Base-by-base conservation (phyloP, 2,113 vertebrate species). In the Zosterops japonicus region DNA sequence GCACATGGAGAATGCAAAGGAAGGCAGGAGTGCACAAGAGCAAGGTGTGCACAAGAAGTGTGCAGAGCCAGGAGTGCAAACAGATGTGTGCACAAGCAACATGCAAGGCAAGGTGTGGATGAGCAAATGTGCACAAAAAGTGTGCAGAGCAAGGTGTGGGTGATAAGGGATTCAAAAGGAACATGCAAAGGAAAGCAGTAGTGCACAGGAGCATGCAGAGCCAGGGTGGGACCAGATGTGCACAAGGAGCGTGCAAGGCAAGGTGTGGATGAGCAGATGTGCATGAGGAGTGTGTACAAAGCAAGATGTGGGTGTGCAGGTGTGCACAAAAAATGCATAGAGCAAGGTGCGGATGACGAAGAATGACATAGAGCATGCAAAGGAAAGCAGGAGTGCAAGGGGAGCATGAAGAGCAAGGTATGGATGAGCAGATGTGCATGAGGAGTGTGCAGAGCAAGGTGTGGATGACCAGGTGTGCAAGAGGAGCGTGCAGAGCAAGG, bases 401-500 rank as follows among this genome's bases (percentile, higher is more conserved):
- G 7, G 63, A 53, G 0, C 1, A 0, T 9, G 22, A 27, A 29
- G 1, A 1, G 1, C n/a, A 15, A 56, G 60, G 11, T 5, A 16
- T 36, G 33, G 16, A 2, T 41, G 31, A 6, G 1, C 14, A 41
- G 27, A 0, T 8, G 25, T 3, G n/a, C 65, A 8, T 2, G 0
- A 46, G 42, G 35, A 8, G 1, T 0, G 0, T 8, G 21, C 33
- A 16, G 13, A 41, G 28, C 67, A 35, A 47, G 31, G n/a, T 11
- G 5, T 36, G 68, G 22, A 0, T 7, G 27, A 1, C 5, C 50
- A 36, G 27, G 0, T 8, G 25, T 3, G n/a, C 65, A 8, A 1
- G 0, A 46, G 42, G 35, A 8, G 1, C 0, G 0, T 8, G 21
- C 33, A 16, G 13, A 41, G 28, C 67, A 0, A 11, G 60, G 25